Evolutionary conservation across 2,888 invertebrate genomes (phyloP), one percentile per base, ranked within the genome.

Genomic region (Dynastes grantii): DNA sequence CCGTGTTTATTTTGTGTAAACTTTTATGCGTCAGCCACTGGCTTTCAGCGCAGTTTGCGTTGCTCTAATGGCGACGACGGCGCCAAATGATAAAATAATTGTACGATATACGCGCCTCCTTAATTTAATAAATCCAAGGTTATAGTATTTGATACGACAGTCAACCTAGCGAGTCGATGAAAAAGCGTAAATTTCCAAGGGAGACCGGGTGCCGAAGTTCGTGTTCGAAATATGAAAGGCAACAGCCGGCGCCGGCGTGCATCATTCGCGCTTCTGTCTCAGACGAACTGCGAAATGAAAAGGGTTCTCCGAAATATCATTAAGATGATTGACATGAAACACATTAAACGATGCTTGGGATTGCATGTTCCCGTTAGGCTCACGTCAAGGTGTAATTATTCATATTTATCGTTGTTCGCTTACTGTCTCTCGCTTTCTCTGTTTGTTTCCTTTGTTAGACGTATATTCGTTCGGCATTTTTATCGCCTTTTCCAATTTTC

Each of bases 261-360:
- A 82, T 83, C 84, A 82, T 81, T 83, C 83, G 83, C 84, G 84
- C 83, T 81, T 81, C 82, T 81, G 84, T 80, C 84, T 84, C 85
- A 84, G 85, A 84, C 85, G 83, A 84, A 84, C 86, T 83, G 85
- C 84, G 82, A 84, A 85, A 85, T 84, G 85, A 85, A 85, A 86
- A 86, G 85, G 86, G 86, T 86, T 86, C 85, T 83, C 76, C 84
- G 85, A 87, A 87, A 86, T 87, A 87, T 87, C 88, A 87, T 88
- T 88, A 88, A 85, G 87, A 87, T 88, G 88, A 88, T 87, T 88
- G 88, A 88, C 88, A 87, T 82, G 86, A 85, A 87, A 87, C 88
- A 87, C 87, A 88, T 88, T 88, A 88, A 87, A 87, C 87, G 87
- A 87, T 87, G 86, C 87, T 86, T 86, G 85, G 85, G 85, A 87